Evolutionary conservation across 1,140 invertebrate genomes (phyloP).

Genomic region (Micrasema minimum): DNA sequence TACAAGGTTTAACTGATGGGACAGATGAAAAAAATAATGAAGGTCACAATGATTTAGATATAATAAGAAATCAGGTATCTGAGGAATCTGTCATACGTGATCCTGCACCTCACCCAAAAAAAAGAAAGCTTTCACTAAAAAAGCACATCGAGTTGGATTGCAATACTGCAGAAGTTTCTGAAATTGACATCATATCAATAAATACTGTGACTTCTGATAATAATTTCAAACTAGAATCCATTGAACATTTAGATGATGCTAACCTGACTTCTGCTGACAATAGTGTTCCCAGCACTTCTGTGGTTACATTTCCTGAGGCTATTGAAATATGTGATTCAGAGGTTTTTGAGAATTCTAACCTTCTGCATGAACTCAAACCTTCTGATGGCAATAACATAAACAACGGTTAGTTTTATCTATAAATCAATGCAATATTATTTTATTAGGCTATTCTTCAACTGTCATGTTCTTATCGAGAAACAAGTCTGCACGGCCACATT

Average conservation of each 20-base stretch:
- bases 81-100: not conserved
- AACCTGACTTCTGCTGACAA: not conserved
- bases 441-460: too few species aligned
- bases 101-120: slow-evolving; percentile 27
- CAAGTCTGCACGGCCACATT: too few species aligned
- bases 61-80: slow-evolving; percentile 12
- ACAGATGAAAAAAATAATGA: slow-evolving; percentile 56
- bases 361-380: slow-evolving; percentile 41
- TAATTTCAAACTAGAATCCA: slow-evolving; percentile 25
- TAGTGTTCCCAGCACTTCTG: slow-evolving; percentile 22
- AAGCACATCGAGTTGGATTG: slow-evolving; percentile 16
- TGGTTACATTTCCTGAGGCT: slow-evolving; percentile 40
- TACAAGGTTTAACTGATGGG: slow-evolving; percentile 82
- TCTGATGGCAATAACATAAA: slow-evolving; percentile 17
- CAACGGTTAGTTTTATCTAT: slow-evolving; percentile 28
- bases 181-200: slow-evolving; percentile 22
- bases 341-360: slow-evolving; percentile 37
- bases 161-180: slow-evolving; percentile 9
- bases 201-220: slow-evolving; percentile 2
- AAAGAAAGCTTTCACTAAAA: slow-evolving; percentile 39
- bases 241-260: slow-evolving; percentile 25
- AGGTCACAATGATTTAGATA: slow-evolving; percentile 56
- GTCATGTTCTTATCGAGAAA: too few species aligned
- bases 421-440: too few species aligned
- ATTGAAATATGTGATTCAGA: slow-evolving; percentile 46